A percentile compares a stretch with the other conserved stretches of the same genome.
Evolutionary conservation across 1,140 invertebrate species (phyloP).

Genomic region (Aphelinus atriplicis): DNA sequence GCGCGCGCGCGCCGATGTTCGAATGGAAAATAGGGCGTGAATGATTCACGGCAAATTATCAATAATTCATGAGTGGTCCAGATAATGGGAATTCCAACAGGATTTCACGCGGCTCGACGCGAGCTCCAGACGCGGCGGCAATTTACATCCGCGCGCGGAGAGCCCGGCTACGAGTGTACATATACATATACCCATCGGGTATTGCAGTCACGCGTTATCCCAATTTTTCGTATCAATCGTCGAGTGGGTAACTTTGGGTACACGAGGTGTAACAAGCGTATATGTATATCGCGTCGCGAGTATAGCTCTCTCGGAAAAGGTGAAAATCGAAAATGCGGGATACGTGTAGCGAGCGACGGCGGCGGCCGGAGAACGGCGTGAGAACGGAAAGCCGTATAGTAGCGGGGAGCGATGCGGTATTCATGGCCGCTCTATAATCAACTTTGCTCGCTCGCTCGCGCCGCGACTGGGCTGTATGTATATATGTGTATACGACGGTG

Average conservation of each 20-base stretch:
- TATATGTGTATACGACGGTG: too few species aligned
- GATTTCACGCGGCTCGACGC: too few species aligned
- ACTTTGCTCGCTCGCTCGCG: conserved; percentile 17
- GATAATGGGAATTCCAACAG: not conserved
- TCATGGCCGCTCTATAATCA: conserved; percentile 20
- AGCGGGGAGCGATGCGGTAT: conserved; percentile 11
- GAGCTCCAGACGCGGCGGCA: too few species aligned
- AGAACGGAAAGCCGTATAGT: conserved; percentile 17
- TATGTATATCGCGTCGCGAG: not conserved
- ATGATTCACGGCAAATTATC: not conserved
- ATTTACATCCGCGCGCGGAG: too few species aligned
- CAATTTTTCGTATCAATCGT: conserved; percentile 17
- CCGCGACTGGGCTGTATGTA: not conserved
- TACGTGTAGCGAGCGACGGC: not conserved
- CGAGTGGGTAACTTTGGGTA: not conserved
- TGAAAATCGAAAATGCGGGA: conserved; percentile 18
- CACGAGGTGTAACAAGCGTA: not conserved
- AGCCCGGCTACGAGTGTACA: not conserved
- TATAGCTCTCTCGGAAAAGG: conserved; percentile 1
- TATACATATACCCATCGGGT: not conserved
- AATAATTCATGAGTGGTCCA: conserved; percentile 3
- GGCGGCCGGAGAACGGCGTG: not conserved
- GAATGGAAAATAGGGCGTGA: too few species aligned
- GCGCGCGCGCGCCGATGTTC: not conserved
- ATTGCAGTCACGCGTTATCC: conserved; percentile 24